Base-by-base conservation (phyloP, 2,888 invertebrate genomes). In the Lutraria lutraria region DNA sequence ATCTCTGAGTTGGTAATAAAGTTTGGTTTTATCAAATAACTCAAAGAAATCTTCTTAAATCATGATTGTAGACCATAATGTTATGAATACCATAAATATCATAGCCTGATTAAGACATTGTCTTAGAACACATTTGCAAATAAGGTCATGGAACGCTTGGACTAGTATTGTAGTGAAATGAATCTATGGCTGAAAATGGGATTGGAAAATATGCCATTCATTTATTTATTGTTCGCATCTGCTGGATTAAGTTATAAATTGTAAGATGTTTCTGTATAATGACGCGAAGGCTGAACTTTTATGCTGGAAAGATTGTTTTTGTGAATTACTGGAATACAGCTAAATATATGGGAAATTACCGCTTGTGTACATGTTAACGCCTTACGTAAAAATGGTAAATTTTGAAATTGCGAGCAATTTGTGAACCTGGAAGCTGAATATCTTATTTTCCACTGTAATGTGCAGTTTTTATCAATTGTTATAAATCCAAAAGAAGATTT, bases 81-180 rank as follows among this genome's bases (percentile, higher is more conserved):
- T 85, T 85, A 85, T 80, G 60, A 85, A 60, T 13, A 43, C 43
- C 31, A 80, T 85, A 85, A 85, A 85, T 85, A 31, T 31, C 80
- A 80, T 1, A n/a, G 56, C 15, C 80, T 54, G 34, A 43, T 60
- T 43, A 21, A 34, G 76, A 85, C 31, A 85, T 80, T 80, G 85
- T 85, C 76, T 84, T 84, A 53, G 3, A 21, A 29, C 43, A 84
- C 76, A 12, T 76, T 81, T n/a, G 10, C 68, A 72, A 53, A 54
- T 25, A 76, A 72, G 84, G 84, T 84, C 84, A 84, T 12, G 16
- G 25, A 54, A 84, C 31, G 53, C 76, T 43, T 29, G 76, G 54
- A 43, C 84, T 84, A 19, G 25, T 19, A 25, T 68, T 83, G 68
- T 72, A 53, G 3, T 72, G 52, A 72, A 72, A 43, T 43, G 43